Percentiles rank a stretch among this genome's conserved stretches.
phyloP scores from a whole-genome alignment of 1,140 invertebrate genomes.

The Lordiphosa clarofinis region DNA sequence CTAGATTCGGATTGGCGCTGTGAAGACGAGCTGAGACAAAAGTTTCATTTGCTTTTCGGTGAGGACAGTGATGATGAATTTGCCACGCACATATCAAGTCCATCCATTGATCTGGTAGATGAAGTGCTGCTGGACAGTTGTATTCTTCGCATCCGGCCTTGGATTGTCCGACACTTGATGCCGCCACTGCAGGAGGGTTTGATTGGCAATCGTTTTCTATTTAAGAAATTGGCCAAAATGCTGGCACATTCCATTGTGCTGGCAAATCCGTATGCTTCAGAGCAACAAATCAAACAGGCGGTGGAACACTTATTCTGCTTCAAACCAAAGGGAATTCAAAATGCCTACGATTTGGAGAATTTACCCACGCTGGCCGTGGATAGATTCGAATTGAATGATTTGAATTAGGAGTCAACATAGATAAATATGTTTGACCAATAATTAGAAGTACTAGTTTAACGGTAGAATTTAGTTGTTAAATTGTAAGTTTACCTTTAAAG shows the following conservation, averaged over 20 bases:
- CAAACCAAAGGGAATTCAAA: conserved; percentile 46
- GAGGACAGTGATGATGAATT: conserved; percentile 76
- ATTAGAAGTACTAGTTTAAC: no score
- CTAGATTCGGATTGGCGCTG: conserved; percentile 68
- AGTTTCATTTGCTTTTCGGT: conserved; percentile 62
- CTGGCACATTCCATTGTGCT: conserved; percentile 60
- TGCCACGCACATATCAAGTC: conserved; percentile 55
- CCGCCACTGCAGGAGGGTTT: conserved; percentile 61
- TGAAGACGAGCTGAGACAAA: conserved; percentile 50
- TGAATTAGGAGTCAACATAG: background rate
- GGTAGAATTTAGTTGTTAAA: no score
- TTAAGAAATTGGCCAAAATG: conserved; percentile 70
- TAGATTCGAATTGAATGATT: conserved; percentile 14
- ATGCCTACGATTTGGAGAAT: conserved; percentile 37
- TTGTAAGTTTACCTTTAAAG: no score
- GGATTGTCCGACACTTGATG: conserved; percentile 73
- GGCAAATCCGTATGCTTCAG: conserved; percentile 70
- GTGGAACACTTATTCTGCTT: conserved; percentile 64
- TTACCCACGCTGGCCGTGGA: conserved; percentile 32
- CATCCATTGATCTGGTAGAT: conserved; percentile 67
- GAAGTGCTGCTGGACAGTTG: conserved; percentile 67
- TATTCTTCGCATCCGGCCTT: conserved; percentile 66
- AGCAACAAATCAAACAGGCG: conserved; percentile 48
- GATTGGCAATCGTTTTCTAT: conserved; percentile 71
- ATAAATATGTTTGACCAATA: no score